Evolutionary conservation across 1,140 invertebrate genomes (phyloP), one percentile per base, ranked within the genome.

Genomic region (Pissodes strobi): DNA sequence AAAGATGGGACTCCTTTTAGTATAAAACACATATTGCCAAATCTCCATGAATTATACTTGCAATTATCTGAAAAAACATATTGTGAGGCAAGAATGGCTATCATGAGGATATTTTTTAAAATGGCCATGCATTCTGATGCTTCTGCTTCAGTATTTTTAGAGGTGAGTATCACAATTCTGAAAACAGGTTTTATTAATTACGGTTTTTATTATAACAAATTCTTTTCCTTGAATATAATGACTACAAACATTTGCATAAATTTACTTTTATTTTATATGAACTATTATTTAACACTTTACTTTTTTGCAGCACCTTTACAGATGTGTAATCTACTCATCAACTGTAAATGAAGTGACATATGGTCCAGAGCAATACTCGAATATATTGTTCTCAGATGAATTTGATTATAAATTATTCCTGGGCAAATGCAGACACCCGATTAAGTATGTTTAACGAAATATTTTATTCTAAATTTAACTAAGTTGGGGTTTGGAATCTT

Each of bases 41-140:
- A 57, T 41, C 30, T 69, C 4, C 62, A 69, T 53, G 46, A 39
- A n/a, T 34, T 69, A 45, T 69, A 39, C 57, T 65, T 64, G 19
- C 25, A 51, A 21, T 23, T 69, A 18, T 27, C 57, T 38, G 10
- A 43, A 0, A 69, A 62, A 62, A 9, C 30, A 2, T 27, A 59
- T 49, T 37, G 9, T 38, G 34, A 45, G 17, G 30, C 41, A 15
- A 38, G 57, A 38, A 8, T 27, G 34, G 38, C 53, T 12, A 61
- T 69, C 45, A 43, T 69, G 30, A 61, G 45, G 39, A 64, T 69
- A 43, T 62, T 69, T 37, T 58, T 57, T 17, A 69, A 65, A 46
- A 65, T 52, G 62, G 67, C 67, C 10, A 65, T 69, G 58, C 67
- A 69, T 58, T 34, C 59, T n/a, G 67, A 69, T 58, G 17, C 57